Evolutionary conservation across 2,797 vertebrate species (phyloP), one percentile per base, ranked within the genome.

Genomic region (Amniataba percoides): DNA sequence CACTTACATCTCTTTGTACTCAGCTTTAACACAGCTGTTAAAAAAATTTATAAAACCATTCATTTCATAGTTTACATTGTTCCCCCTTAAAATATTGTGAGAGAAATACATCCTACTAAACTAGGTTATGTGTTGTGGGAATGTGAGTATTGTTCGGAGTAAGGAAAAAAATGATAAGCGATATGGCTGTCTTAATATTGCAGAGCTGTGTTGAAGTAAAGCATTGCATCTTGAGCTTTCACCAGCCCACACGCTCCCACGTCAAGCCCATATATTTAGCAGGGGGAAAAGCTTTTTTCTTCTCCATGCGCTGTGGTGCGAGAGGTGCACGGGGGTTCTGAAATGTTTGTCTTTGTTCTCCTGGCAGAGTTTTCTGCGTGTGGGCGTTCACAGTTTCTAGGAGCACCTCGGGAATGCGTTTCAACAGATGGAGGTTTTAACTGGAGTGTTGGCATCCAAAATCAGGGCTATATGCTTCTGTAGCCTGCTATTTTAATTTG

Each of bases 271-370:
- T 93, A 92, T 92, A 94, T 94, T 94, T 94, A 94, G 91, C 86
- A 86, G 71, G 84, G 87, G 87, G 74, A 75, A 73, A 77, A 42
- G 71, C 74, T 78, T 89, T 86, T 88, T 91, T 89, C 87, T 91
- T 87, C 88, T 88, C 60, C 63, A 3, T 90, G 87, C 71, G 83
- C 89, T 71, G 60, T 74, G 88, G 89, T 91, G 89, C 89, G 86
- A 94, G 91, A 93, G 90, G 86, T 93, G 90, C 88, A 91, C 68
- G 79, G 83, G 85, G 84, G 85, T 90, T 93, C 85, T 91, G 92
- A 91, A 92, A 92, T 92, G 92, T 94, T 93, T 95, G 92, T 90
- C 93, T 94, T 94, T 95, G 93, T 95, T 95, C 89, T 94, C 90
- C 88, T 92, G 87, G 86, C 90, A 90, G 91, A 93, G 86, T 90